Evolutionary conservation across 2,888 invertebrate genomes (phyloP), one percentile per base, ranked within the genome.

Genomic region (Rhorus exstirpatorius): DNA sequence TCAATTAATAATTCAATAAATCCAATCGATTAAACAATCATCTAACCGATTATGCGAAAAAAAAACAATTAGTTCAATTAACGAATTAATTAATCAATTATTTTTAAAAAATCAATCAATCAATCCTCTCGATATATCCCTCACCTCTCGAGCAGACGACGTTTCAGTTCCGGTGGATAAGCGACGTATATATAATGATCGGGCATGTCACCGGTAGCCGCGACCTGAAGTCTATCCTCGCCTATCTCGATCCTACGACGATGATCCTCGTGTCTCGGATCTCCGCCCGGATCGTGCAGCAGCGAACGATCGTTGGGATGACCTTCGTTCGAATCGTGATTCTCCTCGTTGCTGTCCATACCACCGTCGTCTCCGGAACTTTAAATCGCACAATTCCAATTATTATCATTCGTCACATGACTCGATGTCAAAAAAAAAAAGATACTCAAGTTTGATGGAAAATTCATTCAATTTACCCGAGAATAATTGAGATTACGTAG

Each of bases 401-500:
- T 7, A n/a, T n/a, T n/a, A n/a, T n/a, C n/a, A n/a, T n/a, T n/a
- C n/a, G n/a, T n/a, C n/a, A n/a, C n/a, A n/a, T n/a, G n/a, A n/a
- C n/a, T n/a, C n/a, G n/a, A n/a, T n/a, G n/a, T n/a, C n/a, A n/a
- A n/a, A n/a, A n/a, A n/a, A n/a, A n/a, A n/a, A n/a, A n/a, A n/a
- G n/a, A n/a, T n/a, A n/a, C n/a, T n/a, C n/a, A n/a, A n/a, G n/a
- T n/a, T n/a, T n/a, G n/a, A n/a, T n/a, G n/a, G n/a, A n/a, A n/a
- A n/a, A n/a, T n/a, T 41, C 8, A 38, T 44, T 31, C n/a, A n/a
- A 70, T 61, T 77, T 89, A 98, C 98, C 97, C 98, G 93, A 97
- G 98, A 80, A 98, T 95, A 86, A 97, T 97, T 97, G 98, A 98
- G 88, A 98, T 97, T 89, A 98, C 96, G 93, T 98, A 98, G 93